phyloP scores from a whole-genome alignment of 2,888 invertebrate species.

The Entomobrya multifasciata region DNA sequence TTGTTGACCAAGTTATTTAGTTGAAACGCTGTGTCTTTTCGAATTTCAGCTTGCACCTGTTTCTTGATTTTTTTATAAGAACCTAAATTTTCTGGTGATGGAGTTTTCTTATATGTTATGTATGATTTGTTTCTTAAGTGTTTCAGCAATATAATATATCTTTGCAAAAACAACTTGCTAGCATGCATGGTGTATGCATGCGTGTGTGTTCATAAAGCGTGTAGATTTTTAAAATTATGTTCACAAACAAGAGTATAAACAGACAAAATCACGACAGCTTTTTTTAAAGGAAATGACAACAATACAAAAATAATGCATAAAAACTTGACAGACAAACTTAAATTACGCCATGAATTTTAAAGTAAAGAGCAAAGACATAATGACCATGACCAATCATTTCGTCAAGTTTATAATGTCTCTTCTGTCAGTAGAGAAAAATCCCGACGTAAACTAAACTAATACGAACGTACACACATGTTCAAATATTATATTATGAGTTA shows the following conservation, averaged over 20 bases:
- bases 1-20: too few relatives aligned
- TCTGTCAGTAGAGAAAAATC: conserved; percentile 1
- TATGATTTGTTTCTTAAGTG: too few relatives aligned
- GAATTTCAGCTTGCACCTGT: too few relatives aligned
- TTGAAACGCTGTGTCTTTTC: too few relatives aligned
- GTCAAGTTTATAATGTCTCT: background rate
- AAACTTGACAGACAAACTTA: background rate
- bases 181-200: background rate
- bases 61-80: too few relatives aligned
- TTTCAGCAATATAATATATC: too few relatives aligned
- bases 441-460: background rate
- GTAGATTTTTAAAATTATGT: conserved; percentile 13
- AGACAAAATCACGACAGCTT: background rate
- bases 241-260: conserved; percentile 18
- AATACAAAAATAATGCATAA: background rate
- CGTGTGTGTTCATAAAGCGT: background rate
- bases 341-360: background rate
- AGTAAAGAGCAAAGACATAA: conserved; percentile 7
- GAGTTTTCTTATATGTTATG: too few relatives aligned
- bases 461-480: background rate
- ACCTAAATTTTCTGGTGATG: too few relatives aligned
- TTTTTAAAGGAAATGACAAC: conserved; percentile 21
- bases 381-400: conserved; percentile 35
- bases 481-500: too few relatives aligned
- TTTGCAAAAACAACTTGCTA: too few relatives aligned